A percentile compares a stretch with the other conserved stretches of the same genome.
These are phyloP conservation scores for Bombyx huttoni DNA, from an alignment of 2,888 invertebrate genomes.

Conservation along the genomic window DNA sequence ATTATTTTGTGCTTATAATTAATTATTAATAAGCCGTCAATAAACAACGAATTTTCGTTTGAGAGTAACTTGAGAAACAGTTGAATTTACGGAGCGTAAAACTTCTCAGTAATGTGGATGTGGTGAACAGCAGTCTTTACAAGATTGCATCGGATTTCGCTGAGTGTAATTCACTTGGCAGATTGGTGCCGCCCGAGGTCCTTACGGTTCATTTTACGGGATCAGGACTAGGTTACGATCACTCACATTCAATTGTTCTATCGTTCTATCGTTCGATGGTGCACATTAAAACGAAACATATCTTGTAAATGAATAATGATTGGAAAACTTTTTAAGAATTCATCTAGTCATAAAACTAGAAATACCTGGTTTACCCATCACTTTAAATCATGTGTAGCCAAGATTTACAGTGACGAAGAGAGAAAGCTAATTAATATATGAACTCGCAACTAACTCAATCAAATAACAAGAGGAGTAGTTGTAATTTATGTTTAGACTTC, in stretches of 20 bases:
- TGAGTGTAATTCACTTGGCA: constrained; percentile 25
- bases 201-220: constrained; percentile 17
- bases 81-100: background rate
- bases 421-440: background rate
- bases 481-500: too few relatives aligned
- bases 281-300: background rate
- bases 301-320: too few relatives aligned
- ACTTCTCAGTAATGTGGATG: constrained; percentile 1
- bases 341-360: too few relatives aligned
- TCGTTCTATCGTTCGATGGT: constrained; percentile 10
- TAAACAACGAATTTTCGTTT: background rate
- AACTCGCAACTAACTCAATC: background rate
- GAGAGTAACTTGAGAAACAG: too few relatives aligned
- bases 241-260: constrained; percentile 13
- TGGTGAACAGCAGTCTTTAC: constrained; percentile 17
- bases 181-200: constrained; percentile 17
- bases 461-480: too few relatives aligned
- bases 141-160: constrained; percentile 21
- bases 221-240: constrained; percentile 17
- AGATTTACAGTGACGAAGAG: background rate
- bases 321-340: too few relatives aligned
- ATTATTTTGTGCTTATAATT: background rate
- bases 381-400: too few relatives aligned
- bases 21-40: background rate
- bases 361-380: background rate